phyloP scores from a whole-genome alignment of 2,888 invertebrate species.

The Drosophila koepferae region DNA sequence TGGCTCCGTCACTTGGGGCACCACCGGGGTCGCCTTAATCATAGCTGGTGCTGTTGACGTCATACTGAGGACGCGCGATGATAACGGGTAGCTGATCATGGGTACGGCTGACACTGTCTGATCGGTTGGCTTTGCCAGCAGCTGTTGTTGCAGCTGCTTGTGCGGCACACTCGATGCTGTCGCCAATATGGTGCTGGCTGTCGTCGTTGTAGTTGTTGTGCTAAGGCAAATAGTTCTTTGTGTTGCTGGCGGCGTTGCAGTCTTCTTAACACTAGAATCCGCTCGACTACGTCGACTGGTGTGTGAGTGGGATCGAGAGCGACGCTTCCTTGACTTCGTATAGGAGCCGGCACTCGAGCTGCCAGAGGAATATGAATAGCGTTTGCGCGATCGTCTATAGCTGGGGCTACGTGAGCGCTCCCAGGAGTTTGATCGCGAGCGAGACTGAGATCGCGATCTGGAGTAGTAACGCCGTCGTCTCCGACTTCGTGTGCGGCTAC shows the following conservation, averaged over 20 bases:
- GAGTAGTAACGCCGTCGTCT: conserved; percentile 61
- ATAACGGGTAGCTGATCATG: conserved; percentile 75
- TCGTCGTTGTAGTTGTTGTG: conserved; percentile 63
- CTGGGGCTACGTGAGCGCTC: conserved; percentile 77
- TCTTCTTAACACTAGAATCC: conserved; percentile 23
- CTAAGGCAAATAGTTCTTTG: conserved; percentile 50
- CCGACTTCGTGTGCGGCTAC: conserved; percentile 58
- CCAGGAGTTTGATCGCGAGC: conserved; percentile 80
- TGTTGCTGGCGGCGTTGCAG: conserved; percentile 28
- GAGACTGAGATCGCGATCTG: conserved; percentile 79
- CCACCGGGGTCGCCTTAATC: conserved; percentile 27
- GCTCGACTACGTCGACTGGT: conserved; percentile 40
- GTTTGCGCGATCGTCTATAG: conserved; percentile 66
- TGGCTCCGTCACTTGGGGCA: conserved; percentile 76
- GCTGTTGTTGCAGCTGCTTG: conserved; percentile 31
- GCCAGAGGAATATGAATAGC: conserved; percentile 66
- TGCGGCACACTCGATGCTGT: conserved; percentile 30
- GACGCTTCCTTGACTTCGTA: conserved; percentile 43
- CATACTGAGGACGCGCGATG: conserved; percentile 53
- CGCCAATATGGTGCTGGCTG: conserved; percentile 54
- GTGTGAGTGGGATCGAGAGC: conserved; percentile 42
- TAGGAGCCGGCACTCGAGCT: conserved; percentile 70
- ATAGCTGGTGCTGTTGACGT: conserved; percentile 37
- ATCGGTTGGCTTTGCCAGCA: conserved; percentile 13
- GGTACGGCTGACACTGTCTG: conserved; percentile 39